These are phyloP conservation scores for Etheostoma cragini DNA, from an alignment of 2,113 vertebrate species.

Conservation along the genomic window DNA sequence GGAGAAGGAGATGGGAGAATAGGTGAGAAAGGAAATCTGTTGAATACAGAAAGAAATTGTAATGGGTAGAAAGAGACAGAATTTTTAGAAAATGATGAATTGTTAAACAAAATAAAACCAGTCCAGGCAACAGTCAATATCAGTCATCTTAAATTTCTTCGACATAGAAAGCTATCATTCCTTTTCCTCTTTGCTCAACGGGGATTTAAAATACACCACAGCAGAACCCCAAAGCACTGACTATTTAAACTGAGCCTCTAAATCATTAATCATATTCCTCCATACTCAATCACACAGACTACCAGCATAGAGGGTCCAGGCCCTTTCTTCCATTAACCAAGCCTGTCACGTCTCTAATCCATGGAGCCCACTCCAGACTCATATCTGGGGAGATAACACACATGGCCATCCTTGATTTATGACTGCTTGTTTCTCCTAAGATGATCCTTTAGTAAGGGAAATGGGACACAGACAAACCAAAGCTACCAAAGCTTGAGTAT, in stretches of 20 bases:
- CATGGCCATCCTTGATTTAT: constrained; percentile 62
- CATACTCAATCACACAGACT: constrained; percentile 52
- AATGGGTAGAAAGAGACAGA: not conserved
- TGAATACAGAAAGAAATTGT: constrained; percentile 9
- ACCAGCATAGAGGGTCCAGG: constrained; percentile 45
- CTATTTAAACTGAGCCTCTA: constrained; percentile 57
- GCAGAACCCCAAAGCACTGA: constrained; percentile 36
- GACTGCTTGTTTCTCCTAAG: constrained; percentile 36
- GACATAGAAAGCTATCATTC: not conserved
- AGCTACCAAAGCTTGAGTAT: constrained; percentile 23
- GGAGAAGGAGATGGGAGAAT: constrained; percentile 18
- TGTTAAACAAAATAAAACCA: not conserved
- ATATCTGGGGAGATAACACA: constrained; percentile 61
- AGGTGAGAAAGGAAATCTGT: constrained; percentile 42
- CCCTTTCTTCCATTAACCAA: constrained; percentile 64
- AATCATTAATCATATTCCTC: constrained; percentile 64
- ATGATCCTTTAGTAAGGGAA: constrained; percentile 49
- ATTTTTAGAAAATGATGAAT: not conserved
- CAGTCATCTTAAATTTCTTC: constrained; percentile 9
- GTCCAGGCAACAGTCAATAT: not conserved
- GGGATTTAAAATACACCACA: constrained; percentile 38
- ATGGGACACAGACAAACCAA: constrained; percentile 22
- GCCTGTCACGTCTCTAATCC: constrained; percentile 64
- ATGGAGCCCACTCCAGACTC: constrained; percentile 54
- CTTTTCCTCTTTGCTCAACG: not conserved